phyloP scores from a whole-genome alignment of 2,888 invertebrate genomes.

The Ichneumoninae sp. region DNA sequence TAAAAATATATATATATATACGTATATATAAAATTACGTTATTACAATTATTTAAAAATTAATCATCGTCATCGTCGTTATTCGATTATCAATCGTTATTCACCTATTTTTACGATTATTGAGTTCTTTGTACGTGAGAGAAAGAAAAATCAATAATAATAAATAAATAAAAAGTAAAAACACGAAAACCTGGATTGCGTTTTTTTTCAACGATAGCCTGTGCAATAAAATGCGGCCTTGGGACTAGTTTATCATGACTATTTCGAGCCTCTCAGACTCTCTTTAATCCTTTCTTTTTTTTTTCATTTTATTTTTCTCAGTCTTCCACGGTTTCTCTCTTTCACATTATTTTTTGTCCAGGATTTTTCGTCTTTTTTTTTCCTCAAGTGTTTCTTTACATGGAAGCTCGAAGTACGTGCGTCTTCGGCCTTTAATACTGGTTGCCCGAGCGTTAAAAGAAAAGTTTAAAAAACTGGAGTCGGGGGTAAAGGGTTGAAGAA shows the following conservation, averaged over 20 bases:
- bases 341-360: constrained; percentile 16
- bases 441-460: constrained; percentile 11
- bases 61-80: constrained; percentile 65
- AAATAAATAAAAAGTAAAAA: constrained; percentile 77
- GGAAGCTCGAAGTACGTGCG: background rate
- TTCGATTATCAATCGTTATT: constrained; percentile 34
- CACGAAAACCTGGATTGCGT: constrained; percentile 77
- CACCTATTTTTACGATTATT: constrained; percentile 64
- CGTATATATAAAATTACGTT: constrained; percentile 43
- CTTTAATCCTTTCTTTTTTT: constrained; percentile 80
- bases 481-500: constrained; percentile 14
- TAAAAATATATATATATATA: background rate
- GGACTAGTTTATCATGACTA: constrained; percentile 84
- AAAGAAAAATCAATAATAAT: constrained; percentile 70
- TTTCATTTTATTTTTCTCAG: constrained; percentile 77
- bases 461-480: background rate
- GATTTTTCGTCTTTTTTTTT: constrained; percentile 27
- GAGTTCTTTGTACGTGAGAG: constrained; percentile 76
- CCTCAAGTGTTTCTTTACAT: background rate
- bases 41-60: constrained; percentile 65
- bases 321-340: constrained; percentile 76
- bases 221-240: constrained; percentile 75
- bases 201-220: constrained; percentile 48
- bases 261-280: constrained; percentile 78
- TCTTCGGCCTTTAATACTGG: constrained; percentile 34